These are phyloP conservation scores for Ceraclea dissimilis DNA, from an alignment of 2,888 invertebrate species.

Conservation along the genomic window DNA sequence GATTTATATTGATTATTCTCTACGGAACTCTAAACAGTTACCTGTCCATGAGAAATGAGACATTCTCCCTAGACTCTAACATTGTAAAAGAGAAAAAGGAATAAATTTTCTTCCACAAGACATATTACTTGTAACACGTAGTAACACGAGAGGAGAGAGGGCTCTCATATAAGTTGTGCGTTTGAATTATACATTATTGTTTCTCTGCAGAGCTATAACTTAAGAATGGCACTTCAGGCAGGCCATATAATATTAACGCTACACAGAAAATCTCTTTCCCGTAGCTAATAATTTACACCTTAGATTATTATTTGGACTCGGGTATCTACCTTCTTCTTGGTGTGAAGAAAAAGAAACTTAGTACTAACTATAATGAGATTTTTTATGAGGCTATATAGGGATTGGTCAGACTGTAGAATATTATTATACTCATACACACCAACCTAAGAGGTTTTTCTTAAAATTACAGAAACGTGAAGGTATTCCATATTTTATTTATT, in stretches of 20 bases:
- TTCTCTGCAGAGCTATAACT: slow-evolving; percentile 12
- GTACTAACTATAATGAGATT: too few relatives aligned
- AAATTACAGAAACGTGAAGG: too few relatives aligned
- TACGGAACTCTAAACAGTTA: background rate
- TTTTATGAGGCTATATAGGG: too few relatives aligned
- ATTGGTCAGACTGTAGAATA: too few relatives aligned
- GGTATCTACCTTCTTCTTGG: too few relatives aligned
- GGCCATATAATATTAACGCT: slow-evolving; percentile 15
- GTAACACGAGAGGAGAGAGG: too few relatives aligned
- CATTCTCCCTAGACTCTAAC: background rate
- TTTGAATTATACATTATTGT: slow-evolving; percentile 10
- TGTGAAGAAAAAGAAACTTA: too few relatives aligned
- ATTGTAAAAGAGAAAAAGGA: background rate
- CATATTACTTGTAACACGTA: background rate
- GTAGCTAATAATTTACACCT: background rate
- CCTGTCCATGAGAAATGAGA: background rate
- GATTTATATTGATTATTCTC: background rate
- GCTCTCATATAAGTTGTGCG: background rate
- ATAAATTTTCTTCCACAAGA: background rate
- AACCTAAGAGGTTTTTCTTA: too few relatives aligned
- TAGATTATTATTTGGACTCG: background rate
- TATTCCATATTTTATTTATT: too few relatives aligned
- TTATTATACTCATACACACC: too few relatives aligned
- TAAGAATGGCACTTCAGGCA: slow-evolving; percentile 14
- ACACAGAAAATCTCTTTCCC: slow-evolving; percentile 14